These are phyloP conservation scores for Caenorhabditis imperialis DNA, from an alignment of 2,888 invertebrate species.

Conservation along the genomic window DNA sequence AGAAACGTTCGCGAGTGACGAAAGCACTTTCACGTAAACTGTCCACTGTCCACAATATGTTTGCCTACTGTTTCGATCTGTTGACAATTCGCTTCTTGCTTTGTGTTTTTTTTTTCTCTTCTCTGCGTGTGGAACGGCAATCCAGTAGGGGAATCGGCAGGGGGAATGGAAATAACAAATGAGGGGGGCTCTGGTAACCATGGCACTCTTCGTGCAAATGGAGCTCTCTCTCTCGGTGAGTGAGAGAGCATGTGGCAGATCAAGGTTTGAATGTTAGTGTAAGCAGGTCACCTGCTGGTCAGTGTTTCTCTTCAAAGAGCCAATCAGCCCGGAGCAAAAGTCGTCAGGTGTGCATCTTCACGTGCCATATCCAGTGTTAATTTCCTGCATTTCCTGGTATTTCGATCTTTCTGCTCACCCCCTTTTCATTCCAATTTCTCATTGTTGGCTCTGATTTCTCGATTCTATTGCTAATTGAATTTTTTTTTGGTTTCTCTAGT, in stretches of 20 bases:
- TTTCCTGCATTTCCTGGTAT: too few relatives aligned
- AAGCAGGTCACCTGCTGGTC: conserved; percentile 46
- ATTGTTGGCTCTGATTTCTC: too few relatives aligned
- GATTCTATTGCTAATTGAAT: too few relatives aligned
- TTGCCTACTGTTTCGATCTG: conserved; percentile 51
- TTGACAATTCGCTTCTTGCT: conserved; percentile 44
- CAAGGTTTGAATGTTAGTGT: conserved; percentile 21
- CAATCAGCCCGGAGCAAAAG: conserved; percentile 33
- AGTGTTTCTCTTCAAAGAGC: conserved; percentile 9
- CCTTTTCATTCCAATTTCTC: too few relatives aligned
- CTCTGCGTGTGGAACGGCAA: too few relatives aligned
- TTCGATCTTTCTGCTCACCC: too few relatives aligned
- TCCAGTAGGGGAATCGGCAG: too few relatives aligned
- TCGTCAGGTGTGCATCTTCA: too few relatives aligned
- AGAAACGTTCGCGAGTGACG: conserved; percentile 39
- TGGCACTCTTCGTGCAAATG: conserved; percentile 5
- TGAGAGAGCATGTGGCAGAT: conserved; percentile 21
- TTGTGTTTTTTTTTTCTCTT: conserved; percentile 9
- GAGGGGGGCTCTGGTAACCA: conserved; percentile 9
- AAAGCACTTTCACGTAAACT: conserved; percentile 51
- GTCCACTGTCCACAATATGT: conserved; percentile 45
- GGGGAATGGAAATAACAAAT: too few relatives aligned
- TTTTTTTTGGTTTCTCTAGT: too few relatives aligned
- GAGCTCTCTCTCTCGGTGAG: too few relatives aligned
- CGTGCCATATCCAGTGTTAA: too few relatives aligned